Conservation (phyloP, 2,797 vertebrate genomes). For the Petrocephalus sullivani region DNA sequence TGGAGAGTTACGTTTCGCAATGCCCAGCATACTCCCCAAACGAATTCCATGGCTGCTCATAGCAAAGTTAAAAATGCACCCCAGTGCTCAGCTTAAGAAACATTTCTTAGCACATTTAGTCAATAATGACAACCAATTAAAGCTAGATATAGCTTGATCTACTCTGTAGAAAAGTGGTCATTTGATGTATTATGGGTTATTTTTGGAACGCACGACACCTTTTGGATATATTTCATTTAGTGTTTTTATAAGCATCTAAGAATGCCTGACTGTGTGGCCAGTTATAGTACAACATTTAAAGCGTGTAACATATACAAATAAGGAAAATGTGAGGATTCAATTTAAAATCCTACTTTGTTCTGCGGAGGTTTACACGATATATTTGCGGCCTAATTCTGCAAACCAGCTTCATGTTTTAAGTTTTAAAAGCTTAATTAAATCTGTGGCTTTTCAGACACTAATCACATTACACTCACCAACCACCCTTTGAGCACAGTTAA, state of each 20-base stretch:
- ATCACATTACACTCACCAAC: constrained; percentile 25
- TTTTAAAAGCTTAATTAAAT: constrained; percentile 27
- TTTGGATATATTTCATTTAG: not conserved
- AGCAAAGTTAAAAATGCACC: not conserved
- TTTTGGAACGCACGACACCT: not conserved
- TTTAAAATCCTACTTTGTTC: not conserved
- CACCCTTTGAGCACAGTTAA: constrained; percentile 17
- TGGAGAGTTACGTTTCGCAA: not conserved
- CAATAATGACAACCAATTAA: not conserved
- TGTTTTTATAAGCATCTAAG: not conserved
- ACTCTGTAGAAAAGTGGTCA: not conserved
- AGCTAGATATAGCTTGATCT: not conserved
- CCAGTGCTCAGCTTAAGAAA: not conserved
- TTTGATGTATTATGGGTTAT: not conserved
- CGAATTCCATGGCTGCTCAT: constrained; percentile 40
- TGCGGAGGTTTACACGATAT: not conserved
- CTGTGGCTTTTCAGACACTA: constrained; percentile 29
- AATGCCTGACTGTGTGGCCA: constrained; percentile 32
- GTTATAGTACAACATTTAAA: constrained; percentile 19
- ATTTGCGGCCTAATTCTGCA: constrained; percentile 44
- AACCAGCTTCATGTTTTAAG: constrained; percentile 39
- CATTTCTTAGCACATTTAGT: not conserved
- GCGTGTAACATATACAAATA: constrained; percentile 28
- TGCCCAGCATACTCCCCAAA: not conserved
- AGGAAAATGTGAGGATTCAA: not conserved